Conservation (phyloP, 2,888 invertebrate species). For the Nemapogon koenigi region DNA sequence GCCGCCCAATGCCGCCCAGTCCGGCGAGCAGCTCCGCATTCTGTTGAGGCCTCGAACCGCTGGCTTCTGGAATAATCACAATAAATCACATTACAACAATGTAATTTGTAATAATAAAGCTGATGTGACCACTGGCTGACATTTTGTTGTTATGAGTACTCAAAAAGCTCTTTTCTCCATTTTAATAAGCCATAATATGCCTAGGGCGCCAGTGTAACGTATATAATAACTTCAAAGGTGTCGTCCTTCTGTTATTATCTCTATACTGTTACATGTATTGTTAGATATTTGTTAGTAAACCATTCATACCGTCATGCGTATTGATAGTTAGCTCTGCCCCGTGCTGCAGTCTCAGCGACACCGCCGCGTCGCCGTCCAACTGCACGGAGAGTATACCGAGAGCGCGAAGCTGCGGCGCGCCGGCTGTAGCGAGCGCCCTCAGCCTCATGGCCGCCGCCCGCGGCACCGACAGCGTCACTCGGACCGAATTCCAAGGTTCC, state of each 20-base stretch:
- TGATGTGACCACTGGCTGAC: too few species aligned
- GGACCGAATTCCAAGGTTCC: constrained; percentile 98
- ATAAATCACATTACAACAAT: background rate
- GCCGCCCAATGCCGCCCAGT: constrained; percentile 44
- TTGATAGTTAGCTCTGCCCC: constrained; percentile 49
- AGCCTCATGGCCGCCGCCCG: constrained; percentile 92
- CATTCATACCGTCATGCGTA: constrained; percentile 42
- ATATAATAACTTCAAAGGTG: too few species aligned
- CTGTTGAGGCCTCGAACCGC: constrained; percentile 36
- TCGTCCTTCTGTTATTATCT: too few species aligned
- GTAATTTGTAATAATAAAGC: too few species aligned
- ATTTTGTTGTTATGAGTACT: too few species aligned
- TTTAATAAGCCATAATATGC: too few species aligned
- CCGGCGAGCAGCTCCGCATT: constrained; percentile 41
- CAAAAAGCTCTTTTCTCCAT: too few species aligned
- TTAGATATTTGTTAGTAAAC: too few species aligned
- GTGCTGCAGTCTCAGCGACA: constrained; percentile 69
- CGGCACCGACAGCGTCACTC: constrained; percentile 97
- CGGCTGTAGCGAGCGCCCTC: constrained; percentile 90
- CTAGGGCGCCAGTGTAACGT: background rate
- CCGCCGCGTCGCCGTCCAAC: constrained; percentile 87
- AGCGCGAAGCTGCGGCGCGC: constrained; percentile 86
- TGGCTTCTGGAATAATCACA: constrained; percentile 29
- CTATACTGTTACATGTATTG: too few species aligned
- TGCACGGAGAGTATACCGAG: constrained; percentile 96